Percentiles rank a stretch among this genome's conserved stretches.
These are phyloP conservation scores for Yasuhikotakia modesta DNA, from an alignment of 2,797 vertebrate genomes.

Conservation along the genomic window DNA sequence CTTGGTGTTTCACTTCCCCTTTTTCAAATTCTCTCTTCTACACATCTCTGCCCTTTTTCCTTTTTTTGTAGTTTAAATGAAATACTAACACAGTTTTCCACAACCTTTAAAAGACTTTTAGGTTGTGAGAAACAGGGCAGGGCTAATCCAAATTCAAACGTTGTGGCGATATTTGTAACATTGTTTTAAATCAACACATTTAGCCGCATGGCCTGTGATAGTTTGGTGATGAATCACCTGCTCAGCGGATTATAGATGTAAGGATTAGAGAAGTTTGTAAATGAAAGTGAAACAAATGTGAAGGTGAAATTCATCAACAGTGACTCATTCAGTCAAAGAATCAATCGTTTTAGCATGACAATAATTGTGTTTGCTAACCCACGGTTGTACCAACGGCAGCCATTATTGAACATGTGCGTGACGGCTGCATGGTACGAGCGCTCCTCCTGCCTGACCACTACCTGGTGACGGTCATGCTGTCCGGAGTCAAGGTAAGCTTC, in stretches of 20 bases:
- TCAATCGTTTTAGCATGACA: too few relatives aligned
- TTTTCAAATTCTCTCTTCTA: background rate
- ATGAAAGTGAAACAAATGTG: too few relatives aligned
- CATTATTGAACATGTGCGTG: constrained; percentile 95
- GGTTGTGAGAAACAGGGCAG: too few relatives aligned
- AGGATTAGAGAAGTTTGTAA: background rate
- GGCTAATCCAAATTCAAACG: constrained; percentile 40
- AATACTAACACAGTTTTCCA: constrained; percentile 18
- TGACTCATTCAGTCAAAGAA: too few relatives aligned
- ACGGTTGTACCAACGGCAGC: constrained; percentile 72
- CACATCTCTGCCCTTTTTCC: constrained; percentile 1
- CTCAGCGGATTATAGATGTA: background rate
- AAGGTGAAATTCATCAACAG: too few relatives aligned
- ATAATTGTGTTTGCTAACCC: too few relatives aligned
- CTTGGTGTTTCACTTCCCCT: background rate
- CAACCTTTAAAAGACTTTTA: constrained; percentile 1
- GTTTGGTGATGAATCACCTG: background rate
- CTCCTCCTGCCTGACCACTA: constrained; percentile 92
- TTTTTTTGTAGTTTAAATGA: background rate
- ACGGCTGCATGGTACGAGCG: constrained; percentile 92
- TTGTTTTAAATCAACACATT: constrained; percentile 21
- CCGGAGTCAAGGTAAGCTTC: constrained; percentile 90
- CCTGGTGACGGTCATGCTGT: constrained; percentile 96
- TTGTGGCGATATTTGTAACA: constrained; percentile 1
- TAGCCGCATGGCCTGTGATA: too few relatives aligned